Evolutionary conservation across 1,140 invertebrate species (phyloP).

Genomic region (Hestina assimilis): DNA sequence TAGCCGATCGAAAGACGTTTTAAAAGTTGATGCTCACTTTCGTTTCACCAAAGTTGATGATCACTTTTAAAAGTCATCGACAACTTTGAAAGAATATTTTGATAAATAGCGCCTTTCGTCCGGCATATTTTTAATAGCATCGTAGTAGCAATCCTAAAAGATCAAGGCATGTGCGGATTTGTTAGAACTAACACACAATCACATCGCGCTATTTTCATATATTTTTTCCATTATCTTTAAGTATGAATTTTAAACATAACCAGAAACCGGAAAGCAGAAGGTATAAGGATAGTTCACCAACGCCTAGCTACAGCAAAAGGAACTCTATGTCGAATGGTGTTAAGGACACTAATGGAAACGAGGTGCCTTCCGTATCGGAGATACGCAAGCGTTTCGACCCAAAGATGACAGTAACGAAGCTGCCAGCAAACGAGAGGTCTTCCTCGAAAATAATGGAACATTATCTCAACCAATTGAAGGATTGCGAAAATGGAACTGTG

Average conservation of each 20-base stretch:
- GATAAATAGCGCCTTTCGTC: slow-evolving; percentile 24
- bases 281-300: slow-evolving; percentile 63
- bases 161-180: slow-evolving; percentile 41
- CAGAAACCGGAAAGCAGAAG: slow-evolving; percentile 68
- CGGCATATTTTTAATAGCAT: slow-evolving; percentile 36
- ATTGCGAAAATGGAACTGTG: slow-evolving; percentile 63
- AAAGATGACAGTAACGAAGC: slow-evolving; percentile 75
- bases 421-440: slow-evolving; percentile 63
- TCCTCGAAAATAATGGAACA: slow-evolving; percentile 58
- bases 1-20: slow-evolving; percentile 34
- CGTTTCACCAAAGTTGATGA: background rate
- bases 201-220: slow-evolving; percentile 45
- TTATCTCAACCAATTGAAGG: slow-evolving; percentile 65
- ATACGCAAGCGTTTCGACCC: slow-evolving; percentile 77
- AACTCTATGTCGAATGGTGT: slow-evolving; percentile 61
- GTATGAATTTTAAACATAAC: slow-evolving; percentile 57
- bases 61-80: background rate
- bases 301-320: slow-evolving; percentile 55
- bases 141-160: slow-evolving; percentile 33
- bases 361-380: slow-evolving; percentile 77
- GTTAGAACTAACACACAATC: slow-evolving; percentile 56
- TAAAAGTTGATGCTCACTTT: background rate
- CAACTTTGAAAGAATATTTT: background rate
- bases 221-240: slow-evolving; percentile 44
- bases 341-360: slow-evolving; percentile 79